phyloP scores from a whole-genome alignment of 2,113 vertebrate species.

The Boulengeromyrus knoepffleri region DNA sequence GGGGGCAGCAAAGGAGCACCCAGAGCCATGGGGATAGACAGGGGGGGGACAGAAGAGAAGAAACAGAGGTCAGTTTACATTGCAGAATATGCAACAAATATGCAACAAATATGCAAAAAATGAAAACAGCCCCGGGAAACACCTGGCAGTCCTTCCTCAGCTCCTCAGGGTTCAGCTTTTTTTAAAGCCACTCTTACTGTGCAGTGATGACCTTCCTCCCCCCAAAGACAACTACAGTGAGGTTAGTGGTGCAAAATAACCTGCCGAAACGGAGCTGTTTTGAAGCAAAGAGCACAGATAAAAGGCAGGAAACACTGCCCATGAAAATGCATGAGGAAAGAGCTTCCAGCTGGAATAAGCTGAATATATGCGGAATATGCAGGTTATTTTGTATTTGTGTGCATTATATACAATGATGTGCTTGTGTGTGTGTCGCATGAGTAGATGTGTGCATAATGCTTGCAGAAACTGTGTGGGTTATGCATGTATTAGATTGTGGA shows the following conservation, averaged over 20 bases:
- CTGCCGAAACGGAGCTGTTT: background rate
- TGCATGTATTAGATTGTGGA: too few relatives aligned
- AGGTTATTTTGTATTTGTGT: background rate
- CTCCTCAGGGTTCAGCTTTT: background rate
- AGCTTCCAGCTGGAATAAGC: constrained; percentile 18
- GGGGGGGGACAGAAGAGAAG: background rate
- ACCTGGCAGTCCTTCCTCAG: background rate
- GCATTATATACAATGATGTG: background rate
- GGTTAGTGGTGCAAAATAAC: background rate
- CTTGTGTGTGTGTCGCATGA: background rate
- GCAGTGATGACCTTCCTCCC: background rate
- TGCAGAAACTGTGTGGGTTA: too few relatives aligned
- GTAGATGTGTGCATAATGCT: too few relatives aligned
- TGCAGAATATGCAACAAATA: background rate
- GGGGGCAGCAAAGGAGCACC: constrained; percentile 15
- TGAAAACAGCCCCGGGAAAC: background rate
- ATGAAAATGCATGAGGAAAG: constrained; percentile 32
- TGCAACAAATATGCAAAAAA: background rate
- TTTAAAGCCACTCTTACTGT: background rate
- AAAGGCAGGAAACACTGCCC: constrained; percentile 3
- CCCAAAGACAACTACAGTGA: background rate
- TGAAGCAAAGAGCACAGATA: background rate
- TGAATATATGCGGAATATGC: background rate
- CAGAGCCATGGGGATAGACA: background rate
- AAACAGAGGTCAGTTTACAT: background rate